Evolutionary conservation across 2,797 vertebrate species (phyloP), one percentile per base, ranked within the genome.

Genomic region (Onychomys leucogaster): DNA sequence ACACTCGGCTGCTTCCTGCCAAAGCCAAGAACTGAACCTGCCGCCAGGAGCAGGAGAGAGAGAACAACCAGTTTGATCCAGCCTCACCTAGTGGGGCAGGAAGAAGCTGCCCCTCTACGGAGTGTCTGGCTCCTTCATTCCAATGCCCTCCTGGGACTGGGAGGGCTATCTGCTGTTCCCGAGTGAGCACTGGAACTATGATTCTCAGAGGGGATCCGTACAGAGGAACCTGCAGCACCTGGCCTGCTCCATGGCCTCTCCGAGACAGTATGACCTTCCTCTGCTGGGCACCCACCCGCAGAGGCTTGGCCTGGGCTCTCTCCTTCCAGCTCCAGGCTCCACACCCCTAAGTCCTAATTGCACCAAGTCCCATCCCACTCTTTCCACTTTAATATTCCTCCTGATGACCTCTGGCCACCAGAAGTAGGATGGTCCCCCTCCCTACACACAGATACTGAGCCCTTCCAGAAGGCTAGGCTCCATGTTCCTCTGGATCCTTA

Each of bases 11-110:
- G 91, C 97, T 92, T 97, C 37, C 21, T 43, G 41, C 89, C 43
- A 96, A 92, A 65, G 95, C 95, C 84, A 85, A 76, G 90, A 95
- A 98, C 95, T 97, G 96, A 97, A 96, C 90, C 94, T 90, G 89
- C 65, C 77, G 69, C 92, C 87, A 27, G 65, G 59, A 83, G 95
- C 96, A 94, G 91, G 77, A 82, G 55, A 34, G 57, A 32, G 86
- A 63, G 86, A 71, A 81, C 27, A 85, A 41, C 34, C 19, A 17
- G 8, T 5, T 27, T 63, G 71, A 83, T n/a, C 63, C 32, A 34
- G 37, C 73, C 61, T 21, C 32, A 27, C 34, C 77, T 59, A 25
- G 43, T 55, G 65, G 65, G 80, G 91, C 89, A 84, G 61, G 19
- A 49, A 96, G 84, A 65, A 2, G 63, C 57, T 46, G 8, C 2